These are phyloP conservation scores for Lasioglossum zephyrum DNA, from an alignment of 2,888 invertebrate species.

Conservation along the genomic window DNA sequence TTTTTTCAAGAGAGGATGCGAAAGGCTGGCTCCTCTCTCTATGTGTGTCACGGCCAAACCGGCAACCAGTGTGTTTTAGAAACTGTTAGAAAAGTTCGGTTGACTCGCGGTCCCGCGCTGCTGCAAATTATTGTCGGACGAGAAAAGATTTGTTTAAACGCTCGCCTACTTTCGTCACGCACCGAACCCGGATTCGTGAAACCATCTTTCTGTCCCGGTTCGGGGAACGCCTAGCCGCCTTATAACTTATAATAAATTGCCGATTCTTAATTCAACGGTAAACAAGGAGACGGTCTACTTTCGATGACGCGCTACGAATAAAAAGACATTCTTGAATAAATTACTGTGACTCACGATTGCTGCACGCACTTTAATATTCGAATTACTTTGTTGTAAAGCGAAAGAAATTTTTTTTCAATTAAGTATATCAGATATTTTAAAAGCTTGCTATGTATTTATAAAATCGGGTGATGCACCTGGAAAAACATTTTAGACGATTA, in stretches of 20 bases:
- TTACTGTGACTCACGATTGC: neutral
- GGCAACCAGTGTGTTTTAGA: constrained; percentile 66
- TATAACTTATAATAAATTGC: neutral
- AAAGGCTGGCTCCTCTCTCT: constrained; percentile 63
- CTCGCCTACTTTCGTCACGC: constrained; percentile 53
- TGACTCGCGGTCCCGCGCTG: constrained; percentile 48
- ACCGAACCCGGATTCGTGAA: constrained; percentile 18
- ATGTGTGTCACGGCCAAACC: constrained; percentile 72
- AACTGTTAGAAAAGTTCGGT: constrained; percentile 67
- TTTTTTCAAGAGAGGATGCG: constrained; percentile 69
- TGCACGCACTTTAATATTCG: neutral
- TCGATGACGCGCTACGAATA: neutral
- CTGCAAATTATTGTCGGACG: constrained; percentile 64
- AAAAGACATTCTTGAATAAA: neutral
- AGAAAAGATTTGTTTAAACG: constrained; percentile 49
- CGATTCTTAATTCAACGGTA: neutral
- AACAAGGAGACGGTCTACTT: neutral
- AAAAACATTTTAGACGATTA: too few species aligned
- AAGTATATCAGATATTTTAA: too few species aligned
- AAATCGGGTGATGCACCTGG: too few species aligned
- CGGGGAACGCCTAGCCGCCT: neutral
- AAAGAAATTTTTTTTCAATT: too few species aligned
- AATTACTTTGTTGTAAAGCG: neutral
- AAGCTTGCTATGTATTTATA: too few species aligned
- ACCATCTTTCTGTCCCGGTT: constrained; percentile 4